Conservation (phyloP, 2,113 vertebrate species). For the Mus spicilegus region DNA sequence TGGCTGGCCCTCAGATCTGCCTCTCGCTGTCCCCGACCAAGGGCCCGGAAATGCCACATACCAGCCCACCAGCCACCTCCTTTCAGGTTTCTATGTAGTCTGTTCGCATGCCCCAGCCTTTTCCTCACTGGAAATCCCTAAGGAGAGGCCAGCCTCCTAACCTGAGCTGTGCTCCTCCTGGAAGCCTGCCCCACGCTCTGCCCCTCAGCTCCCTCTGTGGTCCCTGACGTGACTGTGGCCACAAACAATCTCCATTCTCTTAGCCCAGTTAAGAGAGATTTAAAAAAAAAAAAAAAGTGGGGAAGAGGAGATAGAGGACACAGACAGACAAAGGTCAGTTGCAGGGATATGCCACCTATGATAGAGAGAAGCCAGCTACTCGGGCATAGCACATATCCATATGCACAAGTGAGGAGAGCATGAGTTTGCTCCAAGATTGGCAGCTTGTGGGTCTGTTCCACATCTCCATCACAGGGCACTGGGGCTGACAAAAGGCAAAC, state of each 20-base stretch:
- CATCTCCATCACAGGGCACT: not conserved
- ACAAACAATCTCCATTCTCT: not conserved
- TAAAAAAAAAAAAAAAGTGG: not conserved
- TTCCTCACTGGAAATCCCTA: not conserved
- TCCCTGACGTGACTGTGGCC: not conserved
- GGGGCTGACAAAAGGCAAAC: not conserved
- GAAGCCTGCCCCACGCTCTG: not conserved
- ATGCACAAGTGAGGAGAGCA: too few species aligned
- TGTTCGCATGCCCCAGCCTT: not conserved
- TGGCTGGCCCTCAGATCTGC: not conserved
- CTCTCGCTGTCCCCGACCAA: not conserved
- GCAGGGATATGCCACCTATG: not conserved
- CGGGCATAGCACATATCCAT: not conserved
- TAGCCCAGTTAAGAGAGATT: not conserved
- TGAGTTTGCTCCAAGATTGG: not conserved
- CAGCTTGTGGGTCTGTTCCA: not conserved
- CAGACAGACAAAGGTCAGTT: not conserved
- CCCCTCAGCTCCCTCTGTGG: not conserved
- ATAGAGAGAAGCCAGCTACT: not conserved
- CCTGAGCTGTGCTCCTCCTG: not conserved
- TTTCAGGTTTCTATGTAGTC: not conserved
- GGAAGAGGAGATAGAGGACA: not conserved
- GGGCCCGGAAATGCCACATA: not conserved
- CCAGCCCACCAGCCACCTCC: not conserved
- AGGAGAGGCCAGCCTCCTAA: not conserved